Conservation (phyloP, 1,140 invertebrate species). For the Parasteatoda tepidariorum region DNA sequence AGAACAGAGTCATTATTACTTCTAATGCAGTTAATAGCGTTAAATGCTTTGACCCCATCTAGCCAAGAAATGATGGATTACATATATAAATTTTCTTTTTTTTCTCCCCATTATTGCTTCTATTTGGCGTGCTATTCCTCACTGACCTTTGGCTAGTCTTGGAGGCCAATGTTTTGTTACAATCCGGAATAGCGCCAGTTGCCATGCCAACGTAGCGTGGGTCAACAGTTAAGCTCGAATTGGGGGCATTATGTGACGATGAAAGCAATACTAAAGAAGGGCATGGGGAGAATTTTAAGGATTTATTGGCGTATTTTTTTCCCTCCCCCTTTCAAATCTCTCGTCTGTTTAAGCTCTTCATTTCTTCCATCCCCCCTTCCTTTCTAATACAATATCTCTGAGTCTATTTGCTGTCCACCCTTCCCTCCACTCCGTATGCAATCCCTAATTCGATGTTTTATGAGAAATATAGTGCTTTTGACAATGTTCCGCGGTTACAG, state of each 20-base stretch:
- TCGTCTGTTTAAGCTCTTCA: not conserved
- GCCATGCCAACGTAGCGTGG: constrained; percentile 37
- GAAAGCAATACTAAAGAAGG: constrained; percentile 30
- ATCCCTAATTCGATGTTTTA: not conserved
- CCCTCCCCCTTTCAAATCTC: not conserved
- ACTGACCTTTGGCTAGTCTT: constrained; percentile 52
- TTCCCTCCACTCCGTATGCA: too few species aligned
- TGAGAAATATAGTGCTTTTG: not conserved
- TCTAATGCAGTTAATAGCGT: constrained; percentile 30
- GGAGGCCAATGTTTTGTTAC: constrained; percentile 54
- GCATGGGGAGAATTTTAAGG: constrained; percentile 55
- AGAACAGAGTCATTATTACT: not conserved
- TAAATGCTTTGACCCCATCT: constrained; percentile 41
- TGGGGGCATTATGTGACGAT: constrained; percentile 51
- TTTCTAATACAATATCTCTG: not conserved
- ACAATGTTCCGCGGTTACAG: not conserved
- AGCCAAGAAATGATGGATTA: constrained; percentile 11
- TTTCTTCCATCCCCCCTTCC: not conserved
- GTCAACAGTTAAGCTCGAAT: constrained; percentile 60
- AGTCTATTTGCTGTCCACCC: not conserved
- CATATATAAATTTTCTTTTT: not conserved
- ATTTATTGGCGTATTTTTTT: constrained; percentile 49
- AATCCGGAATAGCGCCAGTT: constrained; percentile 15
- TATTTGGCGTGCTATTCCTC: constrained; percentile 30
- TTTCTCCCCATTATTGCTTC: constrained; percentile 5